Evolutionary conservation across 1,140 invertebrate species (phyloP), one percentile per base, ranked within the genome.

Genomic region (Epicauta chinensis): DNA sequence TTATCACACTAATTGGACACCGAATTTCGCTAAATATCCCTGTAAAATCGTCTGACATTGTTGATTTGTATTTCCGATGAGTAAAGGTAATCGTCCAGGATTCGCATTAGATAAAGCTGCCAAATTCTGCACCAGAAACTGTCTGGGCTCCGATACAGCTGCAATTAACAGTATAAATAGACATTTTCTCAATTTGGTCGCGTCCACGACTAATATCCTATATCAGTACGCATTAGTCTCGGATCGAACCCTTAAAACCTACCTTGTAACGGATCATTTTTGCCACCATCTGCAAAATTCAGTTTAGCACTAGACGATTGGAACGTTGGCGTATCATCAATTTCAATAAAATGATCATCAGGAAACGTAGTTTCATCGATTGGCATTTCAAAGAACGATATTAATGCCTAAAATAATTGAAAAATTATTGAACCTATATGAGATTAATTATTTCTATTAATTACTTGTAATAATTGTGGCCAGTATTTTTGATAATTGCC

Each of bases 261-360:
- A 67, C 65, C 63, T 62, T 66, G 58, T 45, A 79, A 78, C 13
- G 86, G 86, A 75, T 97, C 92, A 52, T 79, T 73, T 56, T 81
- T 77, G 17, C 76, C 73, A 68, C 82, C 85, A 39, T 81, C 83
- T 0, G 92, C 93, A 77, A 88, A 95, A 10, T 84, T 77, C 1
- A 98, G 75, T 68, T 94, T 89, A 10, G 89, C 87, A 69, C 91
- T 97, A 36, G 87, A 83, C 13, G 88, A 86, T 73, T 96, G 91
- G 72, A 93, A 97, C 14, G 89, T 87, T 48, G 83, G 77, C 42
- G 81, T 77, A 67, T 95, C 91, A 38, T 93, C 91, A 30, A 90
- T 80, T 63, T 94, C 91, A 32, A 89, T 79, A 65, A 91, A 87
- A 68, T 91, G 84, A 71, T 96, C 92, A 64, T 91, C 90, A 2